Percentiles rank a stretch among this genome's conserved stretches.
Evolutionary conservation across 1,140 invertebrate genomes (phyloP).

Genomic region (Venustaconcha ellipsiformis): DNA sequence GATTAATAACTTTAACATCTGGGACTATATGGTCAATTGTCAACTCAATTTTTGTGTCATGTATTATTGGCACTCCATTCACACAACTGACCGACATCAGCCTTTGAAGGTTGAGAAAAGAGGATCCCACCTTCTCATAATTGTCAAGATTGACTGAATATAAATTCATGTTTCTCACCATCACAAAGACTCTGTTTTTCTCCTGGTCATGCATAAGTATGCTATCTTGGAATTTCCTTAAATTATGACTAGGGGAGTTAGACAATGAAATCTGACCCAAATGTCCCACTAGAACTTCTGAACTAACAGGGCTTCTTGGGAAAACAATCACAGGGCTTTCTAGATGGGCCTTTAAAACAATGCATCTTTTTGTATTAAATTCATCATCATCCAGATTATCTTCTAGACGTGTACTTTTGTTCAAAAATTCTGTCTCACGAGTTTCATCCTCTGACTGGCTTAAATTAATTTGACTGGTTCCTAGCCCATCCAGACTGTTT

Average conservation of each 20-base stretch:
- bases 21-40: slow-evolving; percentile 58
- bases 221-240: slow-evolving; percentile 11
- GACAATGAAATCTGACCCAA: slow-evolving; percentile 87
- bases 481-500: slow-evolving; percentile 27
- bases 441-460: slow-evolving; percentile 30
- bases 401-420: slow-evolving; percentile 12
- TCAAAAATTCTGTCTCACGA: slow-evolving; percentile 14
- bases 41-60: slow-evolving; percentile 85
- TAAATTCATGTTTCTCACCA: slow-evolving; percentile 89
- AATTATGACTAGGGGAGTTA: slow-evolving; percentile 42
- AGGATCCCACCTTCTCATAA: neutral
- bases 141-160: slow-evolving; percentile 80
- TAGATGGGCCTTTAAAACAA: slow-evolving; percentile 77
- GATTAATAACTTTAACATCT: slow-evolving; percentile 1
- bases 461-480: slow-evolving; percentile 5
- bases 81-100: slow-evolving; percentile 12
- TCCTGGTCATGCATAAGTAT: slow-evolving; percentile 16
- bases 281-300: slow-evolving; percentile 91
- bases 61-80: slow-evolving; percentile 52
- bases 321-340: slow-evolving; percentile 92
- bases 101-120: too few relatives aligned
- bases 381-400: slow-evolving; percentile 1
- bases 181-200: slow-evolving; percentile 66
- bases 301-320: slow-evolving; percentile 81
- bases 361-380: slow-evolving; percentile 25